Conservation (phyloP, 2,113 vertebrate species). For the Mobula hypostoma region DNA sequence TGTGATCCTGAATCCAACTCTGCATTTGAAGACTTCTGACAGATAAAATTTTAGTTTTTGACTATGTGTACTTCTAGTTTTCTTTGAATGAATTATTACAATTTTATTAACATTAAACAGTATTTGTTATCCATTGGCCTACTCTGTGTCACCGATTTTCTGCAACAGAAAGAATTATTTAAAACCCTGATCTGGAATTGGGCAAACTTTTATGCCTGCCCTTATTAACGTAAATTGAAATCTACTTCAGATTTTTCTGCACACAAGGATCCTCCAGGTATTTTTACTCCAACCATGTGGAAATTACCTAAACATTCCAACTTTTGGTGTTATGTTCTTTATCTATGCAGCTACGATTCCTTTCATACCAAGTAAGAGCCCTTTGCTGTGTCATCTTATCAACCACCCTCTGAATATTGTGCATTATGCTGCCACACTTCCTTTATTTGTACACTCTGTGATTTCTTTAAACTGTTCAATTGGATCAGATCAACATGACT, state of each 20-base stretch:
- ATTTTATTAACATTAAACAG: neutral
- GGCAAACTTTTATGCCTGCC: too few relatives aligned
- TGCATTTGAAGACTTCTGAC: neutral
- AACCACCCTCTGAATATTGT: neutral
- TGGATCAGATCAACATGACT: neutral
- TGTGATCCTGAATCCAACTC: neutral
- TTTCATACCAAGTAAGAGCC: neutral
- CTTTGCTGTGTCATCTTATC: conserved; percentile 14
- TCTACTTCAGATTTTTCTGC: neutral
- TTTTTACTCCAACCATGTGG: neutral
- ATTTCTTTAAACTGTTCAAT: conserved; percentile 18
- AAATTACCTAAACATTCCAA: neutral
- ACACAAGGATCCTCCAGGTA: neutral
- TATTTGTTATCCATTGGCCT: neutral
- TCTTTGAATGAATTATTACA: neutral
- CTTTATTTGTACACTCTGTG: neutral
- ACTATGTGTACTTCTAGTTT: neutral
- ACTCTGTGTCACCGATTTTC: neutral
- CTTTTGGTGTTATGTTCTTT: neutral
- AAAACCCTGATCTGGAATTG: neutral
- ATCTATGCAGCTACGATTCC: neutral
- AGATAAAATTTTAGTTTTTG: neutral
- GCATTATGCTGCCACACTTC: neutral
- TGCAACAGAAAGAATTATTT: neutral
- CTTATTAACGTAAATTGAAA: neutral